These are phyloP conservation scores for Ennomos fuscantarius DNA, from an alignment of 2,888 invertebrate species.

Conservation along the genomic window DNA sequence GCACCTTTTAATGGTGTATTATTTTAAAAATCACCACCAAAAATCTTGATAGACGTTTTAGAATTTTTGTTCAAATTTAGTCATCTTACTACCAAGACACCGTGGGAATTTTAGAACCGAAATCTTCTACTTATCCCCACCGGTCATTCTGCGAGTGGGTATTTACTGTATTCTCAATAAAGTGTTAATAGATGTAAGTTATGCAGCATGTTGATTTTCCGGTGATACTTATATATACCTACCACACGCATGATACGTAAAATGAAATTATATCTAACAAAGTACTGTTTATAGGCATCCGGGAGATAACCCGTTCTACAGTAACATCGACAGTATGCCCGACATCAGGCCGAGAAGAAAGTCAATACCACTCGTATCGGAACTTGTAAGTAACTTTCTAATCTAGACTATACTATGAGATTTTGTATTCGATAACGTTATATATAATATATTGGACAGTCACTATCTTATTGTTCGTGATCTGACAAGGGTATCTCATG, in stretches of 20 bases:
- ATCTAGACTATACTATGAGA: constrained; percentile 37
- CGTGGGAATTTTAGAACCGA: too few species aligned
- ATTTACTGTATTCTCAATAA: too few species aligned
- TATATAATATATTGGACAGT: constrained; percentile 62
- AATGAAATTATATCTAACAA: constrained; percentile 3
- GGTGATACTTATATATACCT: too few species aligned
- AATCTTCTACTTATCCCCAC: too few species aligned
- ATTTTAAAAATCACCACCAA: too few species aligned
- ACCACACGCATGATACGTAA: background rate
- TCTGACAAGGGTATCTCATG: constrained; percentile 26
- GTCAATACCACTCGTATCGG: constrained; percentile 99
- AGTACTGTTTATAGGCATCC: constrained; percentile 87
- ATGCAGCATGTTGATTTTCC: too few species aligned
- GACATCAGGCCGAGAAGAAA: constrained; percentile 98
- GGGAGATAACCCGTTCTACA: constrained; percentile 99
- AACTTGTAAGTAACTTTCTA: constrained; percentile 93
- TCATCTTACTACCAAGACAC: too few species aligned
- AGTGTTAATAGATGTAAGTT: too few species aligned
- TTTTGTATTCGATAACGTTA: constrained; percentile 49
- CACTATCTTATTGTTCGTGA: constrained; percentile 46
- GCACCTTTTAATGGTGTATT: too few species aligned
- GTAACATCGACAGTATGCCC: constrained; percentile 99
- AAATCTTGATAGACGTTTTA: too few species aligned
- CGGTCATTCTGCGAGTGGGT: too few species aligned
- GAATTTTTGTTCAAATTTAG: too few species aligned